Evolutionary conservation across 2,888 invertebrate species (phyloP), one percentile per base, ranked within the genome.

Genomic region (Tanaodytes sp.): DNA sequence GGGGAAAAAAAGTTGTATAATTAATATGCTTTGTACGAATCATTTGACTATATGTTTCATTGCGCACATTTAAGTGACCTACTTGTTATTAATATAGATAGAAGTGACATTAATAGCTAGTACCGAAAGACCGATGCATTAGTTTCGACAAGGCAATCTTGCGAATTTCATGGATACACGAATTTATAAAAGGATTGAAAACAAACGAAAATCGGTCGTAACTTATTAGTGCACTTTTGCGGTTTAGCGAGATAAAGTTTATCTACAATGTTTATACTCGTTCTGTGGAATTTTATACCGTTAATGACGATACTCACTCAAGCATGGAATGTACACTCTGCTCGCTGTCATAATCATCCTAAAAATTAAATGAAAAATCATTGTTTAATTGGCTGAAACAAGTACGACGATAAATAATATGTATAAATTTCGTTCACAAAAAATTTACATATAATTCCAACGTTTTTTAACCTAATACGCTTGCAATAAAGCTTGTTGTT

Each of bases 311-410:
- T 85, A 92, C 93, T 93, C 88, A 94, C 94, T 93, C 91, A 80
- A 91, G 89, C 84, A 93, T 89, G 80, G 88, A 88, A 85, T 93
- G 90, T 72, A 93, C 90, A 85, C 91, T 91, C 65, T 92, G 90
- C 85, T 92, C 91, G 76, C 91, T 91, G 85, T 93, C 92, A 85
- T 91, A 91, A 84, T 92, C 93, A 78, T 90, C 92, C 93, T 94
- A 87, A 74, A 89, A 89, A 75, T 77, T 80, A 81, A 78, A 77
- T 84, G 77, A 84, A 82, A 84, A 72, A 45, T 43, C 58, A 27
- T 52, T 39, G 11, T 40, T n/a, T n/a, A n/a, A n/a, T n/a, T n/a
- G n/a, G n/a, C n/a, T n/a, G n/a, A n/a, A n/a, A n/a, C n/a, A n/a
- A n/a, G n/a, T n/a, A n/a, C n/a, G n/a, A n/a, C n/a, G n/a, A n/a